phyloP scores from a whole-genome alignment of 2,888 invertebrate genomes.

The Sarcophaga caerulescens region DNA sequence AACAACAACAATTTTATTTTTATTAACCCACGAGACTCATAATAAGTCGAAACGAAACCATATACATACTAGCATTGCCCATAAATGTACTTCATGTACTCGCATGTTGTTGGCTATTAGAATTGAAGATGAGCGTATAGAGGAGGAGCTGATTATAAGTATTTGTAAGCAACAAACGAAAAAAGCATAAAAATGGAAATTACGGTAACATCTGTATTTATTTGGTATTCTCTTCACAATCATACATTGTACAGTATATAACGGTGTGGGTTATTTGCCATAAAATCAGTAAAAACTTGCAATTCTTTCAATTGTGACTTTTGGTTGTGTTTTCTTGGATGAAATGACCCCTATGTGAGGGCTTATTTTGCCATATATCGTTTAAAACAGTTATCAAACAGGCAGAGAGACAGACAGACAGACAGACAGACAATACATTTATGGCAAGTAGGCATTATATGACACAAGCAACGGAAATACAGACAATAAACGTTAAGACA shows the following conservation, averaged over 20 bases:
- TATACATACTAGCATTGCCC: neutral
- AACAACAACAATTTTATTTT: constrained; percentile 13
- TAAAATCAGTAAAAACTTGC: too few relatives aligned
- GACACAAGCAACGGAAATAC: constrained; percentile 25
- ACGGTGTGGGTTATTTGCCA: neutral
- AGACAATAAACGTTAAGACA: neutral
- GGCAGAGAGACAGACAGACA: neutral
- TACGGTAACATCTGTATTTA: constrained; percentile 45
- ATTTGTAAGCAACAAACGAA: constrained; percentile 3
- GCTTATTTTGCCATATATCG: neutral
- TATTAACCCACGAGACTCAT: constrained; percentile 33
- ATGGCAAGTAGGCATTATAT: neutral
- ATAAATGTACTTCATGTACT: neutral
- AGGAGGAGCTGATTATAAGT: neutral
- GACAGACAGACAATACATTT: neutral
- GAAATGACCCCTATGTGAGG: neutral
- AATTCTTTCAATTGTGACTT: neutral
- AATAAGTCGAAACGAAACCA: neutral
- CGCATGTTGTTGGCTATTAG: neutral
- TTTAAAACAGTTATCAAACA: neutral
- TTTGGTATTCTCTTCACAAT: neutral
- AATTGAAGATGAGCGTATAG: neutral
- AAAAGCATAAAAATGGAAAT: constrained; percentile 53
- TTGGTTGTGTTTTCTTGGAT: neutral
- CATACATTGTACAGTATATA: neutral